Percentiles rank a stretch among this genome's conserved stretches.
Conservation (phyloP, 2,797 vertebrate genomes). For the Ptychobarbus kaznakovi region DNA sequence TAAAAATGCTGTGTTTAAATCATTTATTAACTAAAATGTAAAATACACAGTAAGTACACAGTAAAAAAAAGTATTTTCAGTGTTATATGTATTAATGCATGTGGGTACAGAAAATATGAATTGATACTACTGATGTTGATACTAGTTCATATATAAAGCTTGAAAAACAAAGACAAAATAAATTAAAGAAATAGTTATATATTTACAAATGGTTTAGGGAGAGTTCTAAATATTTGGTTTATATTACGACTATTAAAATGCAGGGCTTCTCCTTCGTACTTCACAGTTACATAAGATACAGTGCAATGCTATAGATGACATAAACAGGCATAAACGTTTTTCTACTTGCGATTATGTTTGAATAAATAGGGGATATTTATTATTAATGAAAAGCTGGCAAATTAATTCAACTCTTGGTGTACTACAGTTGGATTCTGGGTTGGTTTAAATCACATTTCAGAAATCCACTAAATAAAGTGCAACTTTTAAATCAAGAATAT, state of each 20-base stretch:
- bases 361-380: conserved; percentile 22
- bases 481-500: conserved; percentile 36
- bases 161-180: conserved; percentile 38
- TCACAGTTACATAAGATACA: conserved; percentile 27
- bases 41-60: not conserved
- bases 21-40: conserved; percentile 19
- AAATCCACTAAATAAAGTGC: conserved; percentile 52
- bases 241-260: conserved; percentile 20
- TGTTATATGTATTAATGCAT: conserved; percentile 27
- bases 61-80: conserved; percentile 30
- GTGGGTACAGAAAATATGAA: conserved; percentile 18
- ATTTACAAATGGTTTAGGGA: conserved; percentile 25
- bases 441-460: conserved; percentile 1
- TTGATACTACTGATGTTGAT: not conserved
- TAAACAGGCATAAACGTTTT: not conserved
- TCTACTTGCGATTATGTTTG: conserved; percentile 15
- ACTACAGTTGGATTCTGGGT: not conserved
- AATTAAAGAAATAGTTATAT: conserved; percentile 12
- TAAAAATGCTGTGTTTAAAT: conserved; percentile 8
- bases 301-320: conserved; percentile 13
- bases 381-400: not conserved
- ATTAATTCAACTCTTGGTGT: not conserved
- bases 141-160: conserved; percentile 23
- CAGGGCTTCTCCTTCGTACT: not conserved
- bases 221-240: conserved; percentile 4